phyloP scores from a whole-genome alignment of 2,888 invertebrate genomes.

The Hirtodrosophila histrioides region DNA sequence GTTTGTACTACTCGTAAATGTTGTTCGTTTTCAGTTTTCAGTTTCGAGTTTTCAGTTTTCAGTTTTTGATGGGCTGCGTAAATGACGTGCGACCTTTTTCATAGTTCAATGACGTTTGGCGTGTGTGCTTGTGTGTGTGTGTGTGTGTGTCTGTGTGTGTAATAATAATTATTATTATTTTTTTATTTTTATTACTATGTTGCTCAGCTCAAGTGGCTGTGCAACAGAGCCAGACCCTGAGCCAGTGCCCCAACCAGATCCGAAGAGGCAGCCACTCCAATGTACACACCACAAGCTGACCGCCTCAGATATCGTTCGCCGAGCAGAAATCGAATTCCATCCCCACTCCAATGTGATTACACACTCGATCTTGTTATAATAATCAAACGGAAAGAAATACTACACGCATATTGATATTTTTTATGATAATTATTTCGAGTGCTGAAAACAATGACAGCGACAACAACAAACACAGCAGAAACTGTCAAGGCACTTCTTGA shows the following conservation, averaged over 20 bases:
- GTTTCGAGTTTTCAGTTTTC: conserved; percentile 36
- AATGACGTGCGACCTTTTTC: conserved; percentile 66
- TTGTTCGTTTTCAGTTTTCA: conserved; percentile 28
- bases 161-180: conserved; percentile 70
- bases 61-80: conserved; percentile 35
- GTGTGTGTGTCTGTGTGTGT: conserved; percentile 26
- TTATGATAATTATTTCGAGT: conserved; percentile 77
- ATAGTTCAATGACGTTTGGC: conserved; percentile 78
- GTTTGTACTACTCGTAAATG: conserved; percentile 61
- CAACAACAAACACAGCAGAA: conserved; percentile 22
- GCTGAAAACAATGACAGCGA: conserved; percentile 59
- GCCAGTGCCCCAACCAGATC: conserved; percentile 45
- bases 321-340: conserved; percentile 12
- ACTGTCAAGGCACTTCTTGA: conserved; percentile 36
- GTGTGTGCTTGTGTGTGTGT: conserved; percentile 15
- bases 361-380: conserved; percentile 71
- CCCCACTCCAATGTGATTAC: conserved; percentile 50
- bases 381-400: conserved; percentile 61
- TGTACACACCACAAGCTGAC: conserved; percentile 58
- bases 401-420: conserved; percentile 60
- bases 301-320: conserved; percentile 56
- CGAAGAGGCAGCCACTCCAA: conserved; percentile 69
- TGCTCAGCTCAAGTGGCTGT: conserved; percentile 55
- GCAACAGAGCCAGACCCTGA: conserved; percentile 49
- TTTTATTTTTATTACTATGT: conserved; percentile 65